phyloP scores from a whole-genome alignment of 2,113 vertebrate genomes.

The Cheilinus undulatus region DNA sequence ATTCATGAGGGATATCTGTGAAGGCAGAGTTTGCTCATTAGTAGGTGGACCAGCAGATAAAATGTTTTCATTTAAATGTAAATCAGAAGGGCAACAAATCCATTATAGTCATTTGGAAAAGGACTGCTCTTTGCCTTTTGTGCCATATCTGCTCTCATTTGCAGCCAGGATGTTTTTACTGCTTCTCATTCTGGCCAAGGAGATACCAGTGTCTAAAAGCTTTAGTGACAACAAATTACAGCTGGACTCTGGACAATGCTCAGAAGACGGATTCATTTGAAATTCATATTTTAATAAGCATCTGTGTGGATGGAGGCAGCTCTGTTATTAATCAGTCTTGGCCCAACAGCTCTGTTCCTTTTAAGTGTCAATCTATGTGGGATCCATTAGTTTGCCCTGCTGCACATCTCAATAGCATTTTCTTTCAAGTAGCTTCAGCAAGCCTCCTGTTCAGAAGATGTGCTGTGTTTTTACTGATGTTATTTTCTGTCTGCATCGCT shows the following conservation, averaged over 20 bases:
- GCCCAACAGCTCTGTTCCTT: conserved; percentile 53
- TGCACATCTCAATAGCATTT: conserved; percentile 53
- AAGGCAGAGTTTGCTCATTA: conserved; percentile 63
- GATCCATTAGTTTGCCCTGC: conserved; percentile 62
- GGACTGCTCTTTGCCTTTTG: conserved; percentile 47
- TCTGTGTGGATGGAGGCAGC: conserved; percentile 35
- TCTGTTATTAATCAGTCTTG: conserved; percentile 66
- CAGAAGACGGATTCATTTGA: conserved; percentile 56
- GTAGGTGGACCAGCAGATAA: conserved; percentile 76
- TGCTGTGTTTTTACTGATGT: conserved; percentile 20
- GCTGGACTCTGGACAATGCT: conserved; percentile 46
- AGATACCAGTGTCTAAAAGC: conserved; percentile 55
- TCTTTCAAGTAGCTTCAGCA: conserved; percentile 34
- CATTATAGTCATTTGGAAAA: conserved; percentile 75
- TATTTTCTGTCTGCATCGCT: conserved; percentile 9
- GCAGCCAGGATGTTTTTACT: conserved; percentile 49
- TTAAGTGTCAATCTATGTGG: conserved; percentile 60
- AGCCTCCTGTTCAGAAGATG: conserved; percentile 31
- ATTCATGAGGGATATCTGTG: conserved; percentile 59
- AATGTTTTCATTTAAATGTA: conserved; percentile 84
- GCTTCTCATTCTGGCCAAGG: conserved; percentile 49
- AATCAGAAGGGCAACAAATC: conserved; percentile 81
- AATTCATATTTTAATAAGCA: conserved; percentile 70
- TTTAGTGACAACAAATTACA: conserved; percentile 64
- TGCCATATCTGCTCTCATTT: conserved; percentile 62